Base-by-base conservation (phyloP, 2,888 invertebrate species). In the Antheraea yamamai region DNA sequence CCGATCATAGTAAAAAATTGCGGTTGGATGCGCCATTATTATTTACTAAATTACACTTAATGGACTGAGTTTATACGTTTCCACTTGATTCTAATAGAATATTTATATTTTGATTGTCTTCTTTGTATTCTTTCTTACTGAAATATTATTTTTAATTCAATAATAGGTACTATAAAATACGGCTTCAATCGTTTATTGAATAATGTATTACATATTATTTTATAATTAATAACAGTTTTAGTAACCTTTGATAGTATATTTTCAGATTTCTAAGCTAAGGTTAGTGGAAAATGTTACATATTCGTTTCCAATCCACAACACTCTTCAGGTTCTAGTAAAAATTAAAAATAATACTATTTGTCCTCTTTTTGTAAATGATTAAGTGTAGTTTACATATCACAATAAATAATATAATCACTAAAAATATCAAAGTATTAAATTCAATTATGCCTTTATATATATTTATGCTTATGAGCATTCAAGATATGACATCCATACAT, bases 1-100 rank as follows among this genome's bases (percentile, higher is more conserved):
- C n/a, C n/a, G n/a, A n/a, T 30, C 30, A 26, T 26, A 30, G 30
- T 30, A 66, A 18, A 30, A 66, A 30, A 30, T 64, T 66, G 64
- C 64, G 26, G 30, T 30, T 30, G 64, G 16, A 66, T 66, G 26
- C 20, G 14, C 64, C 16, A 66, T 66, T 66, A 66, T 66, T 66
- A 66, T 66, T 66, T 26, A 66, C 16, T 12, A 66, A 66, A 66
- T 66, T 66, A 30, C 64, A 18, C 16, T 30, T 30, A 66, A 66
- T 66, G 64, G 30, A 16, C 64, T 30, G 30, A 66, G 64, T 66
- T 66, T 66, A 66, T 66, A 30, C 26, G 30, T 66, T 66, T 30
- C 26, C 12, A 66, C 16, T 26, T 16, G 16, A 66, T 66, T 66
- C 30, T 66, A 16, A 66, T 14, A 30, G 30, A 30, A 30, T 30